Evolutionary conservation across 2,113 vertebrate genomes (phyloP), one percentile per base, ranked within the genome.

Genomic region (Nothobranchius furzeri): DNA sequence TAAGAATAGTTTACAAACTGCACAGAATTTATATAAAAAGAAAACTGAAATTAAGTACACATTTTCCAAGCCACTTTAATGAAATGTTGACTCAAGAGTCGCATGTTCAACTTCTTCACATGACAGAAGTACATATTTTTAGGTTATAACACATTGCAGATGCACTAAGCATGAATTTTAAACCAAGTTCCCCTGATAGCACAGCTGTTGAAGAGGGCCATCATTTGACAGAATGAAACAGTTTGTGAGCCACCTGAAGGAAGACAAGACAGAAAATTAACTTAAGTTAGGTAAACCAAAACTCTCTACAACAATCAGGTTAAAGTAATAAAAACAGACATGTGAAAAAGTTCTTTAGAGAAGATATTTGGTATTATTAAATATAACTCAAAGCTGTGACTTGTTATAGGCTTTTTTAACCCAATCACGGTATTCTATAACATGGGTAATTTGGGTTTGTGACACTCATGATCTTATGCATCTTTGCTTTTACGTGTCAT

Each of bases 171-270:
- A 74, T 62, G 37, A 17, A 66, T 76, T 79, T 70, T 73, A 67
- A 70, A 73, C 48, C 62, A 76, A 25, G 9, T 68, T 78, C 13
- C 76, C 42, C 37, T 72, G 24, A 40, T 58, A 54, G 56, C 45
- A 64, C 37, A 25, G 51, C 50, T 52, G 60, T 36, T 77, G 67
- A 76, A 75, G 70, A 20, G 20, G 20, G 20, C 20, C 20, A 20
- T 93, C 71, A 94, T 88, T 94, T 94, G 40, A 93, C 70, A 2
- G 91, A 88, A 75, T 92, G 85, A 75, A 94, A 94, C n/a, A 93
- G 73, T 76, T 92, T 93, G 79, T 93, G 90, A 7, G 92, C 50
- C 86, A 94, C 93, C 93, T 94, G 48, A 12, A 75, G 35, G 81
- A 36, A 54, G 0, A 82, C 4, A 81, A 5, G 37, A 67, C 20